Conservation (phyloP, 2,888 invertebrate genomes). For the Dolomedes plantarius region DNA sequence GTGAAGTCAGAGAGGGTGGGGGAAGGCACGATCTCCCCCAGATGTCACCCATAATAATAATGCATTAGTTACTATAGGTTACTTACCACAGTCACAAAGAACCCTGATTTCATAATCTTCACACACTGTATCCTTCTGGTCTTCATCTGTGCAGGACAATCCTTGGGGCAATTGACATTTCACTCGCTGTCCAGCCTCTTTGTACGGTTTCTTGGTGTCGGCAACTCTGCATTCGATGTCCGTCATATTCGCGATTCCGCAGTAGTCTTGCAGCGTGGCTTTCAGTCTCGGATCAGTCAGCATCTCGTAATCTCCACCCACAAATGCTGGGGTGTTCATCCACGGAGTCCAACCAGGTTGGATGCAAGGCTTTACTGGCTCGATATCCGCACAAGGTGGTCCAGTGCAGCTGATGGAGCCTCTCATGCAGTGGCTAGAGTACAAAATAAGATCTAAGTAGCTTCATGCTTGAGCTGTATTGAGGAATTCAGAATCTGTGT, state of each 20-base stretch:
- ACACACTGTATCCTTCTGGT: conserved; percentile 78
- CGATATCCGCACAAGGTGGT: conserved; percentile 72
- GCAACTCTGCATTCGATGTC: conserved; percentile 87
- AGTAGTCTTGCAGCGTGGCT: conserved; percentile 78
- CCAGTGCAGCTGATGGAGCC: conserved; percentile 75
- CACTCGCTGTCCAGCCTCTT: conserved; percentile 85
- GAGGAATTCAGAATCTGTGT: no score
- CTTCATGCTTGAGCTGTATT: no score
- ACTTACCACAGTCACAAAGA: conserved; percentile 81
- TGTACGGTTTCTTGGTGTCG: conserved; percentile 81
- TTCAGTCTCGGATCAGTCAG: conserved; percentile 73
- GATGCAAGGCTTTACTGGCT: conserved; percentile 78
- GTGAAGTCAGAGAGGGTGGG: no score
- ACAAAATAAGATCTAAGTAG: no score
- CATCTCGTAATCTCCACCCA: conserved; percentile 76
- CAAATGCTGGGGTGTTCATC: conserved; percentile 80
- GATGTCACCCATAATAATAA: no score
- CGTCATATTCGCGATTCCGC: conserved; percentile 81
- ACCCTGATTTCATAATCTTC: conserved; percentile 90
- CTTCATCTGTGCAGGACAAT: conserved; percentile 81
- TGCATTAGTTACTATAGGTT: no score
- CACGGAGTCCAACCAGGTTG: conserved; percentile 87
- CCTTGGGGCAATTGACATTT: conserved; percentile 86
- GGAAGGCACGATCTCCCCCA: no score
- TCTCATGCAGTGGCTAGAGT: conserved; percentile 75